Percentiles rank a stretch among this genome's conserved stretches.
These are phyloP conservation scores for Scopus umbretta DNA, from an alignment of 2,113 vertebrate species.

Conservation along the genomic window DNA sequence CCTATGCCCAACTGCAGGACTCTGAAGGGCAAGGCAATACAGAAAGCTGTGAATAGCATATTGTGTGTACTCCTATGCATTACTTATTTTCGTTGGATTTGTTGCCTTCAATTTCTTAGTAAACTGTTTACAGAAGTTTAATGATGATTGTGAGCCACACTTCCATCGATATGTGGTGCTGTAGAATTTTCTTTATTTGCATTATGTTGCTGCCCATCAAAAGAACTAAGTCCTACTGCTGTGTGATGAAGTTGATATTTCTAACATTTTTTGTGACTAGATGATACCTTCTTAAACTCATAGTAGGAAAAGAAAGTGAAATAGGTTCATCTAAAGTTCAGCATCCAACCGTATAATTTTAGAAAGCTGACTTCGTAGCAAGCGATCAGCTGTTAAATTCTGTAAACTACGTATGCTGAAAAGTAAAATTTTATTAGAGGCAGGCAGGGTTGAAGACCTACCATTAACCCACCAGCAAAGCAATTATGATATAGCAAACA, in stretches of 20 bases:
- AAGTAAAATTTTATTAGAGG: not conserved
- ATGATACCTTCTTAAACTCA: not conserved
- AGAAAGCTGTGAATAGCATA: not conserved
- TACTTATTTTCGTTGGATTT: not conserved
- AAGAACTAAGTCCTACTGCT: not conserved
- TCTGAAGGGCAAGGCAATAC: not conserved
- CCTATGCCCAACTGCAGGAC: not conserved
- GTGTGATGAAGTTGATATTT: not conserved
- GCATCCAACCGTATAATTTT: not conserved
- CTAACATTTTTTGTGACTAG: not conserved
- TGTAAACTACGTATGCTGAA: not conserved
- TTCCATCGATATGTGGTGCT: not conserved
- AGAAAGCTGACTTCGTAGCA: not conserved
- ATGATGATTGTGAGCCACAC: not conserved
- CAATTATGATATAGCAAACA: not conserved
- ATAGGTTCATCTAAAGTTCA: not conserved
- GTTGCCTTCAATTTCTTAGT: not conserved
- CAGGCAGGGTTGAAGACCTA: not conserved
- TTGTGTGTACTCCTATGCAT: not conserved
- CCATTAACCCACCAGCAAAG: not conserved
- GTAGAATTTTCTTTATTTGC: not conserved
- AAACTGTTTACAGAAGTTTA: not conserved
- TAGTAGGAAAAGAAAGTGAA: not conserved
- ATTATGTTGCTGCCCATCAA: not conserved
- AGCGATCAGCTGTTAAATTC: not conserved